Percentiles rank a stretch among this genome's conserved stretches.
phyloP scores from a whole-genome alignment of 2,797 vertebrate species.

The Galago senegalensis region DNA sequence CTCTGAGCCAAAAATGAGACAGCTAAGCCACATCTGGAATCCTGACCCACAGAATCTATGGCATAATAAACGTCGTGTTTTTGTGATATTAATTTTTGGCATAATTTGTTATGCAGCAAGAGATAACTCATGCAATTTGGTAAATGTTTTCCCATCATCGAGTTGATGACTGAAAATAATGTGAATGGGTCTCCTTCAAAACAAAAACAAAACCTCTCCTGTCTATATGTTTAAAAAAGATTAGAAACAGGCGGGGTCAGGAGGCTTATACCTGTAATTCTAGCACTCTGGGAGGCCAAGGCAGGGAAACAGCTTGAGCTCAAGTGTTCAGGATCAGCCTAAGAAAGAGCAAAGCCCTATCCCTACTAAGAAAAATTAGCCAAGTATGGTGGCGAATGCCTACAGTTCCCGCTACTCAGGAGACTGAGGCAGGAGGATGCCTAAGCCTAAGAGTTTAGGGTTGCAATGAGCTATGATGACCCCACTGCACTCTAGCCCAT shows the following conservation, averaged over 20 bases:
- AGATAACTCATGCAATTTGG: constrained; percentile 1
- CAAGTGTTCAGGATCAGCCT: too few species aligned
- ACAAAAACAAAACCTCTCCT: background rate
- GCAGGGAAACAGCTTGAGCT: too few species aligned
- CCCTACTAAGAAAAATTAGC: too few species aligned
- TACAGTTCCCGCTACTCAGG: background rate
- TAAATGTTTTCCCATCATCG: background rate
- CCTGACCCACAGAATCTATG: background rate
- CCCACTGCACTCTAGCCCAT: background rate
- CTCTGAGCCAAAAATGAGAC: background rate
- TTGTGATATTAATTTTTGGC: background rate
- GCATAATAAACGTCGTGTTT: background rate
- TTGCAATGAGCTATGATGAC: background rate
- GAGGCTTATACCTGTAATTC: too few species aligned
- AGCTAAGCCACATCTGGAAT: background rate
- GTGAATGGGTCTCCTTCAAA: background rate
- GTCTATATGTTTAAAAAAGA: background rate
- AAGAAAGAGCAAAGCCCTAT: too few species aligned
- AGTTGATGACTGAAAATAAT: constrained; percentile 24
- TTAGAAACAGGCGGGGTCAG: too few species aligned
- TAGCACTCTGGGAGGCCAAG: too few species aligned
- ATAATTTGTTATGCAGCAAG: background rate
- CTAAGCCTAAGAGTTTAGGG: background rate
- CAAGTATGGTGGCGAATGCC: too few species aligned
- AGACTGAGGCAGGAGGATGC: background rate